Percentiles rank a stretch among this genome's conserved stretches.
phyloP scores from a whole-genome alignment of 2,113 vertebrate genomes.

The Orcinus orca region DNA sequence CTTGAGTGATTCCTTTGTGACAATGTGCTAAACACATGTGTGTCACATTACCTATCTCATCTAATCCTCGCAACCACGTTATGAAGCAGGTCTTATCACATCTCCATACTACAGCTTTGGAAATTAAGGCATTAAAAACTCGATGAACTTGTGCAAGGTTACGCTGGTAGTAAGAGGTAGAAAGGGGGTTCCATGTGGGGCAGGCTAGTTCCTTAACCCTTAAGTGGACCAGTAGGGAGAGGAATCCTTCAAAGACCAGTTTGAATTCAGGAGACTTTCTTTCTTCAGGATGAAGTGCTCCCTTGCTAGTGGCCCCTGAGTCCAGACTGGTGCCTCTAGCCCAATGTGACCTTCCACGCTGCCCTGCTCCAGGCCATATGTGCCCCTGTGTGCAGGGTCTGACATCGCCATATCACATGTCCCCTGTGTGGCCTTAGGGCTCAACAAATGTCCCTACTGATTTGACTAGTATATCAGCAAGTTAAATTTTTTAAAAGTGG shows the following conservation, averaged over 20 bases:
- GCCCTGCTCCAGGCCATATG: not conserved
- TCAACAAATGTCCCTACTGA: not conserved
- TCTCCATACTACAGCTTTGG: not conserved
- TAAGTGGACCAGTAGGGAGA: not conserved
- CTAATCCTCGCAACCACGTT: not conserved
- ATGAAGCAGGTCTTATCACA: no score
- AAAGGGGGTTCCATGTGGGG: not conserved
- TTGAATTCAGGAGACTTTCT: not conserved
- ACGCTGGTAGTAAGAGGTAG: not conserved
- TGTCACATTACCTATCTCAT: not conserved
- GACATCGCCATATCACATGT: accelerated
- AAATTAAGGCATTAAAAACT: not conserved
- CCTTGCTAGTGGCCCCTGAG: not conserved
- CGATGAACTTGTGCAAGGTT: not conserved
- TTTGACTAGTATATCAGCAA: not conserved
- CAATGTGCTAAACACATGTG: not conserved
- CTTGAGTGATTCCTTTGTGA: not conserved
- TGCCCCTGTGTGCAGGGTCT: accelerated
- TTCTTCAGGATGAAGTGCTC: not conserved
- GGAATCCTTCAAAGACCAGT: not conserved
- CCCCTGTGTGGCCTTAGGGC: not conserved
- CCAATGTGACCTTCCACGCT: accelerated
- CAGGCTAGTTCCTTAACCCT: not conserved
- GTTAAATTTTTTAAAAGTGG: not conserved
- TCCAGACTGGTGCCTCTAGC: not conserved